A percentile compares a stretch with the other conserved stretches of the same genome.
Evolutionary conservation across 2,888 invertebrate genomes (phyloP).

Genomic region (Limnephilus lunatus): DNA sequence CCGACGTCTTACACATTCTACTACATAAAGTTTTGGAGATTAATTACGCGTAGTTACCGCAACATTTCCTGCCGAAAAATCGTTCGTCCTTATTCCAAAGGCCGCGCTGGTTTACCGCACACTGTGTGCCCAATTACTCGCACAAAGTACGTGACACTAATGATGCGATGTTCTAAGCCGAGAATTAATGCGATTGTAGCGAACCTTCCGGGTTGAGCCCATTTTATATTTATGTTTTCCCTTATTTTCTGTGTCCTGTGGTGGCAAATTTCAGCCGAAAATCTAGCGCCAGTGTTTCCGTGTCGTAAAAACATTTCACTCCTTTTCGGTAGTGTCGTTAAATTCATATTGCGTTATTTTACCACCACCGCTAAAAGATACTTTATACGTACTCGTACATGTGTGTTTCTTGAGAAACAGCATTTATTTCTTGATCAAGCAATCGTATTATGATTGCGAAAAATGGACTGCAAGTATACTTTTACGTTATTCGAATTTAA

Average conservation of each 20-base stretch:
- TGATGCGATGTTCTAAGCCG: constrained; percentile 37
- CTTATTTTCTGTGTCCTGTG: neutral
- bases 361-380: too few relatives aligned
- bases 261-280: neutral
- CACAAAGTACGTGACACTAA: constrained; percentile 15
- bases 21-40: neutral
- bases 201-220: constrained; percentile 34
- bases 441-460: too few relatives aligned
- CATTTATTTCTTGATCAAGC: too few relatives aligned
- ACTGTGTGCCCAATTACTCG: constrained; percentile 28
- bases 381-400: too few relatives aligned
- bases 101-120: constrained; percentile 17
- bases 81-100: constrained; percentile 26
- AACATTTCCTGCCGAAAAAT: constrained; percentile 18
- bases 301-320: neutral
- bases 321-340: neutral
- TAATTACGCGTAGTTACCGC: neutral
- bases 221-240: constrained; percentile 14
- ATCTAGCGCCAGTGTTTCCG: neutral
- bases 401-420: too few relatives aligned
- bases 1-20: neutral
- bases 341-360: neutral
- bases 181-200: constrained; percentile 37
- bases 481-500: too few relatives aligned
- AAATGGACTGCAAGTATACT: too few relatives aligned